Evolutionary conservation across 2,888 invertebrate genomes (phyloP).

Genomic region (Priapulus caudatus): DNA sequence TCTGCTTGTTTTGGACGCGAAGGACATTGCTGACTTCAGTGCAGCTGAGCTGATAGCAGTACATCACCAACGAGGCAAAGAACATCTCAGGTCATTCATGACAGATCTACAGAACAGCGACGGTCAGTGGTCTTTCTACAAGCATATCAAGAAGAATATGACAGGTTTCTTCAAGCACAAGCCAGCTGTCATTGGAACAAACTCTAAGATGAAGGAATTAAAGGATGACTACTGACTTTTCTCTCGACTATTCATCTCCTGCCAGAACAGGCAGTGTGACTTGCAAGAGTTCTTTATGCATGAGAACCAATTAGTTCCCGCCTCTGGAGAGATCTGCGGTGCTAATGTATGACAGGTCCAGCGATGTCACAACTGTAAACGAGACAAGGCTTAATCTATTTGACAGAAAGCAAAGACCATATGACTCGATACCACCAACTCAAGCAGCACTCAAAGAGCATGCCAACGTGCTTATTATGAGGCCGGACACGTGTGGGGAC

Average conservation of each 20-base stretch:
- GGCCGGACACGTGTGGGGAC: no score
- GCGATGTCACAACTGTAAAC: no score
- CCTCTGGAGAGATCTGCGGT: no score
- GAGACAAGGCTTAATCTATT: no score
- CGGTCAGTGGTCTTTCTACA: constrained; percentile 14
- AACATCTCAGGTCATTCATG: constrained; percentile 16
- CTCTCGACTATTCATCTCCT: constrained; percentile 19
- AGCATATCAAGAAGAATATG: constrained; percentile 18
- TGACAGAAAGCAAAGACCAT: no score
- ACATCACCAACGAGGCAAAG: constrained; percentile 16
- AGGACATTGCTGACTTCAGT: constrained; percentile 15
- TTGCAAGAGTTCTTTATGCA: no score
- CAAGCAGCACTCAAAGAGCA: no score
- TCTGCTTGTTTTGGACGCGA: constrained; percentile 18
- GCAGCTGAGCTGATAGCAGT: constrained; percentile 14
- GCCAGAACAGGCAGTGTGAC: no score
- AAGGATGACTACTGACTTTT: constrained; percentile 15
- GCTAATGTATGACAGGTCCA: no score
- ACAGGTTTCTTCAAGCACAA: constrained; percentile 16
- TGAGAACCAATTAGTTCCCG: no score
- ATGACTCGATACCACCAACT: no score
- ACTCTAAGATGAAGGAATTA: constrained; percentile 11
- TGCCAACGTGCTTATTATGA: no score
- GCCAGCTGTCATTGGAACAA: constrained; percentile 2
- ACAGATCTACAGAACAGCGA: constrained; percentile 13